Base-by-base conservation (phyloP, 2,113 vertebrate species). In the Microcebus murinus region DNA sequence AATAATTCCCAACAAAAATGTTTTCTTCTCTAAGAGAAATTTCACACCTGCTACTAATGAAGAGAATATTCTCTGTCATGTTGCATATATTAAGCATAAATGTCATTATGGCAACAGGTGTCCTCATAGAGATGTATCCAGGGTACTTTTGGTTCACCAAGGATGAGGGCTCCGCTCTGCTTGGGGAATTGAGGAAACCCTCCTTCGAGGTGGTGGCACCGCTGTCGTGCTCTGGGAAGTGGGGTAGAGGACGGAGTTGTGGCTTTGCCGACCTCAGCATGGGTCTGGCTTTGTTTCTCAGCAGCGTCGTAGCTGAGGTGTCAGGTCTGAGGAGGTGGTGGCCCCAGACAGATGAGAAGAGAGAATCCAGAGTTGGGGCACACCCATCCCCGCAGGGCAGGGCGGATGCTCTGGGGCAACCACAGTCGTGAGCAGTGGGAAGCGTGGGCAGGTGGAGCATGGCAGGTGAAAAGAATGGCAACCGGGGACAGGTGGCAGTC, bases 201-300 rank as follows among this genome's bases (percentile, higher is more conserved):
- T 86, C 68, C 57, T 20, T 34, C 50, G 82, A 82, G 84, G 77
- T 2, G 0, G 31, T 88, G 8, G 17, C 74, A 34, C 0, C 23
- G 65, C 12, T 42, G 20, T 15, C 10, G 4, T 6, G 29, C n/a
- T 50, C 70, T n/a, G 63, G 77, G 52, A 3, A 70, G 25, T 5
- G 8, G 88, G 29, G 8, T 52, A 21, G 71, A 82, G 59, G 11
- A 73, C 0, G 50, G 29, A 71, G 4, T 4, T 17, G 15, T 27
- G 6, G 17, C 77, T 91, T 68, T 96, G 88, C 95, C 92, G 94
- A 94, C 48, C 45, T 94, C 65, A 63, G 20, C 81, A 29, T 17
- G n/a, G 52, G 25, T 29, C 70, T 65, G 52, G 68, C 15, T 93
- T 87, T 74, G 8, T 3, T 74, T 61, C 57, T 71, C 65, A 85